Percentiles rank a stretch among this genome's conserved stretches.
Evolutionary conservation across 2,888 invertebrate species (phyloP).

Genomic region (Parnassius orleans): DNA sequence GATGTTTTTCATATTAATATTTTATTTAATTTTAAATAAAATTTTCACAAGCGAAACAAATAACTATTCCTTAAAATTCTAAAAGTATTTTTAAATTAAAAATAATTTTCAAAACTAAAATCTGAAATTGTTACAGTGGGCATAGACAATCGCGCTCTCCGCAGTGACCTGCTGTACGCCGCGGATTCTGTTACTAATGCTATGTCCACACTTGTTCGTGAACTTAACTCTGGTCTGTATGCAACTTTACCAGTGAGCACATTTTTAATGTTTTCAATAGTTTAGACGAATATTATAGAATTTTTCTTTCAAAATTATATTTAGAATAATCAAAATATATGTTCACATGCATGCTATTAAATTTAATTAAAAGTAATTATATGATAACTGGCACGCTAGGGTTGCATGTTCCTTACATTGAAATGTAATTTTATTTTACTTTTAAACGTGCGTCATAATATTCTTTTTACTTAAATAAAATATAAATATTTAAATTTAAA

Average conservation of each 20-base stretch:
- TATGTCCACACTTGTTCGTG: slow-evolving; percentile 97
- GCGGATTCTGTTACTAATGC: slow-evolving; percentile 99
- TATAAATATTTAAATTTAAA: not conserved
- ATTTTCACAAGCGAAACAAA: too few relatives aligned
- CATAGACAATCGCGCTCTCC: slow-evolving; percentile 83
- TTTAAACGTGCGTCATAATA: too few relatives aligned
- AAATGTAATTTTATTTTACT: not conserved
- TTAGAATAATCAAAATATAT: not conserved
- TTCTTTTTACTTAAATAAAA: not conserved
- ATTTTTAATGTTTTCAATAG: slow-evolving; percentile 9
- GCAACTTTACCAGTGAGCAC: not conserved
- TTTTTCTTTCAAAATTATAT: not conserved
- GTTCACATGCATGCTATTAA: slow-evolving; percentile 13
- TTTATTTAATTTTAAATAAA: too few relatives aligned
- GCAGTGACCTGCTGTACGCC: slow-evolving; percentile 95
- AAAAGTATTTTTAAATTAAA: too few relatives aligned
- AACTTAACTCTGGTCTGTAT: slow-evolving; percentile 92
- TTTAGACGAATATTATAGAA: not conserved
- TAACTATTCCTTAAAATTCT: too few relatives aligned
- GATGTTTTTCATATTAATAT: too few relatives aligned
- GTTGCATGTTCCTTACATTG: slow-evolving; percentile 18
- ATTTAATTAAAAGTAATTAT: slow-evolving; percentile 3
- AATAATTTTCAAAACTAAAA: slow-evolving; percentile 1
- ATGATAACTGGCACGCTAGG: not conserved
- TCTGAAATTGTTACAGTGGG: slow-evolving; percentile 54